Evolutionary conservation across 2,888 invertebrate genomes (phyloP), one percentile per base, ranked within the genome.

Genomic region (Chalcosyrphus nemorum): DNA sequence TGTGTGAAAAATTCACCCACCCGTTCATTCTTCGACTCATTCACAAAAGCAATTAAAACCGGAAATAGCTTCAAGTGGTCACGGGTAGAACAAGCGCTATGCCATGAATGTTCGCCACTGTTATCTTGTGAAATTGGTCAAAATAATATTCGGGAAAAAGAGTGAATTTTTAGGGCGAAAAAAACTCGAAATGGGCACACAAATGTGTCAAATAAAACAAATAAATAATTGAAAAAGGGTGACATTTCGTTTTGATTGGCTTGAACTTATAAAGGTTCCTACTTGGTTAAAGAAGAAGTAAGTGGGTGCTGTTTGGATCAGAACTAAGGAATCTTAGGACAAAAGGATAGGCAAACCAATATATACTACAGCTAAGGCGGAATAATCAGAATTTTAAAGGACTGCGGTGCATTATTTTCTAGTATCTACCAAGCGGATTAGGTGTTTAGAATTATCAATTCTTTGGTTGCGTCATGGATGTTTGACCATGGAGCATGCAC

Each of bases 21-120:
- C 81, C 61, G 35, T 68, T 63, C 43, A 63, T 65, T 72, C 76
- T 61, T 54, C 45, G 47, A 72, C 81, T 77, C 77, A 77, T 77
- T 82, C 81, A 82, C 71, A 82, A 82, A 82, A 82, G 81, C 81
- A 82, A 82, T 82, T 82, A 82, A 82, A 82, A 76, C 81, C 61
- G 71, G 72, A 82, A 82, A 82, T 77, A 77, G 77, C 81, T 82
- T 72, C 45, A 61, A 82, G 81, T 82, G 77, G 54, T 77, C 47
- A 29, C 50, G n/a, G 32, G 54, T 52, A 4, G 38, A 72, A 59
- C 54, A 24, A 61, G 59, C 2, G 68, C 65, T 65, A 63, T 13
- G 19, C 29, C 47, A 38, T 43, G 4, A 21, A 19, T 7, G 29
- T 63, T 29, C n/a, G 21, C 29, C 21, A 29, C 45, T 54, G 57